These are phyloP conservation scores for Crypturellus undulatus DNA, from an alignment of 2,113 vertebrate genomes.

Conservation along the genomic window DNA sequence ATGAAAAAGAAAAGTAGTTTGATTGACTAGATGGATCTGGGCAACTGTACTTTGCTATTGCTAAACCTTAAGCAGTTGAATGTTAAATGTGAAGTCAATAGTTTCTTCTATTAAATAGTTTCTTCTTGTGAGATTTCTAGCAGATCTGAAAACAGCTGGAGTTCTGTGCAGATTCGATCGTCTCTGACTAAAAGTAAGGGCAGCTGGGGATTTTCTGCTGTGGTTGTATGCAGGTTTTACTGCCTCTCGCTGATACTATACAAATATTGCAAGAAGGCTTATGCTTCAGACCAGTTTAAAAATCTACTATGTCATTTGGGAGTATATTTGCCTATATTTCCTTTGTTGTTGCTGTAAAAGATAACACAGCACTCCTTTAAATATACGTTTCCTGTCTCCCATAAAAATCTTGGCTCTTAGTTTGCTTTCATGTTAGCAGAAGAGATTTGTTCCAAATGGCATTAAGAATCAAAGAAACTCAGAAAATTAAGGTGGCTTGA, in stretches of 20 bases:
- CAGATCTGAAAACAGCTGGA: background rate
- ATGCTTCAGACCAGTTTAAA: conserved; percentile 35
- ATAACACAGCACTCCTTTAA: conserved; percentile 38
- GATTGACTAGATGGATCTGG: background rate
- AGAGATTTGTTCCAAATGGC: conserved; percentile 61
- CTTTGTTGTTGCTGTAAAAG: conserved; percentile 56
- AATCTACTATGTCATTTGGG: background rate
- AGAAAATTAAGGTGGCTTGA: conserved; percentile 53
- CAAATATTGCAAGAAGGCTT: conserved; percentile 27
- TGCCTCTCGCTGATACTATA: background rate
- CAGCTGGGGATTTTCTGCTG: background rate
- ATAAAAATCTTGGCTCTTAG: conserved; percentile 46
- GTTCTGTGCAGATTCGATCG: background rate
- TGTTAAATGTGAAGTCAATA: background rate
- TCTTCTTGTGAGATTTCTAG: background rate
- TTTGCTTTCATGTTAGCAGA: conserved; percentile 64
- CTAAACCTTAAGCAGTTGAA: background rate
- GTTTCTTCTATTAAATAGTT: background rate
- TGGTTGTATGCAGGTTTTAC: conserved; percentile 18
- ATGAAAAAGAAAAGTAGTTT: background rate
- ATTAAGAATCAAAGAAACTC: conserved; percentile 56
- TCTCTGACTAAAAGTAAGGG: background rate
- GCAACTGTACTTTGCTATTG: background rate
- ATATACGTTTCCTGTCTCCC: conserved; percentile 26
- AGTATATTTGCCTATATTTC: conserved; percentile 32